Percentiles rank a stretch among this genome's conserved stretches.
phyloP scores from a whole-genome alignment of 2,113 vertebrate species.

The Lepisosteus oculatus region DNA sequence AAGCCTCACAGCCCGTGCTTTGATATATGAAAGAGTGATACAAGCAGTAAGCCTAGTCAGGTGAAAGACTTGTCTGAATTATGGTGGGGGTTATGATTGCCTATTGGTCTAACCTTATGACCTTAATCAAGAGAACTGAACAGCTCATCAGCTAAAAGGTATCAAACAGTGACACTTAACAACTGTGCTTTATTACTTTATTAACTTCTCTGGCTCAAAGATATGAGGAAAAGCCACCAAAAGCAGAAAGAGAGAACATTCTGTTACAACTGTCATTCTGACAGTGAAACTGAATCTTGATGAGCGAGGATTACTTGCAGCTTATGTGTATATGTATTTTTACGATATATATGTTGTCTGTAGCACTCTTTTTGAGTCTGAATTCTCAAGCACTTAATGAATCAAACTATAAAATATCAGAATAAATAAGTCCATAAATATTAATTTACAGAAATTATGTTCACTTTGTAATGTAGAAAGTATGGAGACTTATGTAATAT shows the following conservation, averaged over 20 bases:
- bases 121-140: constrained; percentile 41
- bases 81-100: constrained; percentile 43
- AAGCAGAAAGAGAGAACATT: constrained; percentile 7
- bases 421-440: too few species aligned
- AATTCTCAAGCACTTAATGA: too few species aligned
- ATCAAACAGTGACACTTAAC: constrained; percentile 10
- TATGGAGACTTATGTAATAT: too few species aligned
- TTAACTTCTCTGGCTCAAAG: constrained; percentile 36
- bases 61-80: constrained; percentile 30
- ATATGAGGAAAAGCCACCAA: constrained; percentile 27
- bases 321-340: too few species aligned
- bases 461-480: too few species aligned
- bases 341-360: too few species aligned
- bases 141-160: constrained; percentile 31
- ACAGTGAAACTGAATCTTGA: too few species aligned
- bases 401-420: too few species aligned
- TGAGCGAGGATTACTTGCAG: too few species aligned
- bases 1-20: background rate
- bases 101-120: constrained; percentile 44
- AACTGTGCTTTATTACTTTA: constrained; percentile 28
- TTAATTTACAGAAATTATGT: too few species aligned
- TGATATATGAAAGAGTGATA: constrained; percentile 3
- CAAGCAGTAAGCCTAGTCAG: background rate
- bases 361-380: too few species aligned
- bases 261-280: too few species aligned